Evolutionary conservation across 2,113 vertebrate species (phyloP), one percentile per base, ranked within the genome.

Genomic region (Rhinoderma darwinii): DNA sequence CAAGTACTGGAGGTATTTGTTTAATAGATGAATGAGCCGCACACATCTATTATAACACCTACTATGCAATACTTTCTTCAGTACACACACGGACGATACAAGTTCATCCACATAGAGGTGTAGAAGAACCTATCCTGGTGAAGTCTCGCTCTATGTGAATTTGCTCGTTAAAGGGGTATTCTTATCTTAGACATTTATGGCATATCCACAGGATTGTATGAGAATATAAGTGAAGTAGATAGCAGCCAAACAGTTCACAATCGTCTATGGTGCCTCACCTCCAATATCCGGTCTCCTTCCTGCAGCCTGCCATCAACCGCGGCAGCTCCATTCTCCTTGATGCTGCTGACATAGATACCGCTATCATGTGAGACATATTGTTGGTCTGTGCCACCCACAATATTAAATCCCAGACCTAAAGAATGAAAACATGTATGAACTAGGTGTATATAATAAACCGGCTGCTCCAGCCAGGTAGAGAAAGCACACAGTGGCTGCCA

Each of bases 381-480:
- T 89, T 97, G 97, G 90, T 99, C 98, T 89, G 95, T 93, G 84
- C 98, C 98, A 59, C 98, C 98, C 77, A 99, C 95, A 85, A 99
- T 99, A 90, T 99, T 99, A 94, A 99, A 99, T 73, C 98, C 98
- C 90, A 99, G 89, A 70, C 98, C 98, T 99, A 88, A 32, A 54
- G 3, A 39, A 66, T 8, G 8, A 50, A 78, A 54, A 32, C 6
- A 54, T 22, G 27, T 44, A 30, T 51, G 25, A 32, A 32, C 25
- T 47, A 5, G 41, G 27, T 3, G 59, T 63, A 14, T 56, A 56
- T 27, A 63, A 63, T 12, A 63, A 27, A n/a, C n/a, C n/a, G n/a
- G n/a, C n/a, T n/a, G n/a, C n/a, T n/a, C n/a, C n/a, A n/a, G n/a
- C n/a, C n/a, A n/a, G n/a, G n/a, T n/a, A n/a, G n/a, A n/a, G n/a